Conservation (phyloP, 2,888 invertebrate genomes). For the Panorpa germanica region DNA sequence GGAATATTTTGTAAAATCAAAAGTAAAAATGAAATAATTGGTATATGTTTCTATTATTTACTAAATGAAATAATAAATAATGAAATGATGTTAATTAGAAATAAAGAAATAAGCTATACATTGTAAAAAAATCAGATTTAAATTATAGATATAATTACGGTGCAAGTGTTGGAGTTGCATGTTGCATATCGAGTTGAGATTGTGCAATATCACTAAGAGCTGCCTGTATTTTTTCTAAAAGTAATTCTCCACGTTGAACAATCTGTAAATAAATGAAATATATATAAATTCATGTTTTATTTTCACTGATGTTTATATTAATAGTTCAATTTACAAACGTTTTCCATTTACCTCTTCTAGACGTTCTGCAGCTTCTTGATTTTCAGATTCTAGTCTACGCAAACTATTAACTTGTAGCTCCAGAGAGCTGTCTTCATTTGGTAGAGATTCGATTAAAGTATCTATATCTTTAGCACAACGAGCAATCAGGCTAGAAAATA, state of each 20-base stretch:
- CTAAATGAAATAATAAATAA: too few species aligned
- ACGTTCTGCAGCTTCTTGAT: slow-evolving; percentile 77
- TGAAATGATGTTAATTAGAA: too few species aligned
- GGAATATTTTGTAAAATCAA: too few species aligned
- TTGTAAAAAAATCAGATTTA: too few species aligned
- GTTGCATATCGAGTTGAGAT: slow-evolving; percentile 73
- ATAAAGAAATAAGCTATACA: too few species aligned
- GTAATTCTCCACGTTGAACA: slow-evolving; percentile 68
- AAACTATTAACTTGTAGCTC: slow-evolving; percentile 77
- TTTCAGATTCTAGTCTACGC: slow-evolving; percentile 69
- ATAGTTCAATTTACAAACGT: slow-evolving; percentile 4
- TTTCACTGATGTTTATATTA: not conserved
- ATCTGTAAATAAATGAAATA: slow-evolving; percentile 26
- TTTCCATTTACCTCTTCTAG: slow-evolving; percentile 41
- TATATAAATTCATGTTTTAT: not conserved
- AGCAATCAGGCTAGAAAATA: slow-evolving; percentile 89
- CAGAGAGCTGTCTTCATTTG: slow-evolving; percentile 88
- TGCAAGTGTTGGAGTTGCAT: slow-evolving; percentile 12
- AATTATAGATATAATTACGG: too few species aligned
- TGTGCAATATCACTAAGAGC: slow-evolving; percentile 87
- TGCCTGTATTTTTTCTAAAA: slow-evolving; percentile 75
- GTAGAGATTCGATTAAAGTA: slow-evolving; percentile 84
- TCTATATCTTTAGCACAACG: slow-evolving; percentile 97
- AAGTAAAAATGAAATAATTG: too few species aligned
- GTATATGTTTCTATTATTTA: too few species aligned